These are phyloP conservation scores for Lasioglossum figueresi DNA, from an alignment of 2,888 invertebrate species.

Conservation along the genomic window DNA sequence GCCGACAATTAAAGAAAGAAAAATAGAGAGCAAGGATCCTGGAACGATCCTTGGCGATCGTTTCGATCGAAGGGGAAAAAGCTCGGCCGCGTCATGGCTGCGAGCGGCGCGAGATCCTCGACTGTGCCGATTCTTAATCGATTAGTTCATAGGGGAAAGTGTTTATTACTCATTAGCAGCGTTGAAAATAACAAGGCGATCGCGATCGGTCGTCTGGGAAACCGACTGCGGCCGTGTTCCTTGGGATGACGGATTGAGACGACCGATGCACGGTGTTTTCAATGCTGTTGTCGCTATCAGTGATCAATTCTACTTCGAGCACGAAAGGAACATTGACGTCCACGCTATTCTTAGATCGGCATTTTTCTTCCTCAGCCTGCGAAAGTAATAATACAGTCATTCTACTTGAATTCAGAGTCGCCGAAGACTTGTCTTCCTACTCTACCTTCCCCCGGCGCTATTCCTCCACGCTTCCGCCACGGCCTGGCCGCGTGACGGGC, in stretches of 20 bases:
- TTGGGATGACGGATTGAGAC: constrained; percentile 41
- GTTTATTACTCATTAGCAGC: constrained; percentile 56
- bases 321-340: constrained; percentile 1
- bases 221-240: constrained; percentile 17
- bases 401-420: neutral
- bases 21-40: neutral
- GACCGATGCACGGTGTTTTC: constrained; percentile 1
- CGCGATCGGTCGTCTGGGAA: constrained; percentile 28
- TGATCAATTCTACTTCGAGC: neutral
- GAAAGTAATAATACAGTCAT: neutral
- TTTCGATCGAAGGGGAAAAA: constrained; percentile 16
- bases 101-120: constrained; percentile 36
- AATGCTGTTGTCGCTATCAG: constrained; percentile 2
- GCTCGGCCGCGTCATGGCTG: constrained; percentile 32
- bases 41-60: constrained; percentile 24
- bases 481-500: too few species aligned
- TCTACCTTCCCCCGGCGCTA: too few species aligned
- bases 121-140: constrained; percentile 63
- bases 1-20: constrained; percentile 3
- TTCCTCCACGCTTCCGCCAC: too few species aligned
- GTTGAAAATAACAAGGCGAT: constrained; percentile 38
- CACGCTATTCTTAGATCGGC: neutral
- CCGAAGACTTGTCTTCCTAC: too few species aligned
- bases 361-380: neutral
- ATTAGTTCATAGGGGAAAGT: constrained; percentile 67